phyloP scores from a whole-genome alignment of 2,797 vertebrate species.

The Percopsis omiscomaycus region DNA sequence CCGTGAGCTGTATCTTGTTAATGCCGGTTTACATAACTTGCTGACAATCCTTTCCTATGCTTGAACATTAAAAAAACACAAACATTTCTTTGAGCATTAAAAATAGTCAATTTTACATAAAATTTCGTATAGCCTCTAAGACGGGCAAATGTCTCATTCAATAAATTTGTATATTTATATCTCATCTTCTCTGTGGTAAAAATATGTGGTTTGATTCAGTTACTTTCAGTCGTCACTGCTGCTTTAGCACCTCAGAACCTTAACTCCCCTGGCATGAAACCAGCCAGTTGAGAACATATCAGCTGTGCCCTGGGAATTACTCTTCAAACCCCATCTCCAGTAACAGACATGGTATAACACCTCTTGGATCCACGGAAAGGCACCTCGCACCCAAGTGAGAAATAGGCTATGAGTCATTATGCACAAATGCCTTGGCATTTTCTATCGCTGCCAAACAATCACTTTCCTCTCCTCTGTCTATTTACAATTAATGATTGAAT shows the following conservation, averaged over 20 bases:
- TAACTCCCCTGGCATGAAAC: slow-evolving; percentile 57
- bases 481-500: slow-evolving; percentile 81
- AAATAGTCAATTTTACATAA: too few species aligned
- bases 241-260: slow-evolving; percentile 53
- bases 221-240: slow-evolving; percentile 34
- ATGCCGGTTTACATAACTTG: neutral
- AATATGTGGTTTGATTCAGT: slow-evolving; percentile 16
- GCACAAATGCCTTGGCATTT: slow-evolving; percentile 75
- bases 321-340: slow-evolving; percentile 64
- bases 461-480: slow-evolving; percentile 74
- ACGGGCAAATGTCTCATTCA: too few species aligned
- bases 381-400: slow-evolving; percentile 72
- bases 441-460: slow-evolving; percentile 72
- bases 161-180: too few species aligned
- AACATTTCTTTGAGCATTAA: too few species aligned
- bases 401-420: slow-evolving; percentile 77
- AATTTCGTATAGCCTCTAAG: too few species aligned
- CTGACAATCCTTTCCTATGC: too few species aligned
- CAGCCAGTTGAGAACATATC: slow-evolving; percentile 69
- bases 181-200: slow-evolving; percentile 11
- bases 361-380: slow-evolving; percentile 68
- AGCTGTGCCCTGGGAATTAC: slow-evolving; percentile 56
- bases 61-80: too few species aligned
- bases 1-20: neutral
- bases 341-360: slow-evolving; percentile 69